These are phyloP conservation scores for Acrossocheilus fasciatus DNA, from an alignment of 2,797 vertebrate genomes.

Conservation along the genomic window DNA sequence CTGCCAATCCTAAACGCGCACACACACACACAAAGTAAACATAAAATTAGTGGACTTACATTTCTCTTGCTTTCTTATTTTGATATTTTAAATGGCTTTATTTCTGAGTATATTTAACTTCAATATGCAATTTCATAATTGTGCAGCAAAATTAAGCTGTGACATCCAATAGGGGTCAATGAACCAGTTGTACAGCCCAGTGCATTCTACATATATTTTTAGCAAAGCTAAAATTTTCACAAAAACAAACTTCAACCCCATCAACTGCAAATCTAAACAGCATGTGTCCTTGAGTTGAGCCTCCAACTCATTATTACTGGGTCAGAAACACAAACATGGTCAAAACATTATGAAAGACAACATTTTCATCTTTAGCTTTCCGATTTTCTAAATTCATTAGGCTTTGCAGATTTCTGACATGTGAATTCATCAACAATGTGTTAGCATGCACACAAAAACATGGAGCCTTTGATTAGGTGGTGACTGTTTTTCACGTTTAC, in stretches of 20 bases:
- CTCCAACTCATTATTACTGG: not conserved
- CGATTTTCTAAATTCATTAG: not conserved
- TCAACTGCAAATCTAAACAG: not conserved
- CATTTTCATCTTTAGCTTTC: not conserved
- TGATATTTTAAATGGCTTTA: not conserved
- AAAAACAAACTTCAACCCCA: not conserved
- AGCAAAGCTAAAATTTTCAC: not conserved
- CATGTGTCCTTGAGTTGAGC: not conserved
- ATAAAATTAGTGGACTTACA: not conserved
- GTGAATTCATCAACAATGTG: not conserved
- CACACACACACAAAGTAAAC: conserved; percentile 64
- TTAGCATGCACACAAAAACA: not conserved
- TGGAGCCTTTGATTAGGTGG: not conserved
- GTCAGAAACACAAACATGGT: not conserved
- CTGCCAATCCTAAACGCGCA: conserved; percentile 89
- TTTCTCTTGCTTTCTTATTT: not conserved
- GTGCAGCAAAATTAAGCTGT: not conserved
- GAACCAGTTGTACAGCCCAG: not conserved
- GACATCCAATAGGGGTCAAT: not conserved
- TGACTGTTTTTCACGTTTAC: not conserved
- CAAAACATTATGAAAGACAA: not conserved
- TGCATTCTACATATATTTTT: not conserved
- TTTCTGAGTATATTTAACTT: not conserved
- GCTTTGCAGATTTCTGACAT: not conserved
- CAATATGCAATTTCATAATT: not conserved